Conservation (phyloP, 2,888 invertebrate genomes). For the Helicoverpa assulta region DNA sequence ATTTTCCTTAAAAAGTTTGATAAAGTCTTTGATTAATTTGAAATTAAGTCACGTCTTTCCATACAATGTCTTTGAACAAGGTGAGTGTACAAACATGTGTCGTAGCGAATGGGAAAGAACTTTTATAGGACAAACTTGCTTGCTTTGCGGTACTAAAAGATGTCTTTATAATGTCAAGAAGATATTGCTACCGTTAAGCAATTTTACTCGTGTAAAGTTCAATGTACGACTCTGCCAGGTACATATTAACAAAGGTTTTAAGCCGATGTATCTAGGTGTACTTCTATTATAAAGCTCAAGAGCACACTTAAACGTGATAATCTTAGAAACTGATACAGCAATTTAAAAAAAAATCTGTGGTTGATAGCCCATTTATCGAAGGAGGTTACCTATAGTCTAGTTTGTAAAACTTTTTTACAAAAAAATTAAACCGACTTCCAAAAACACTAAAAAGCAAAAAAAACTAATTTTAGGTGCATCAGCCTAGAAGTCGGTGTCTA, state of each 20-base stretch:
- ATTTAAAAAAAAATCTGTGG: too few species aligned
- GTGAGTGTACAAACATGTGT: slow-evolving; percentile 5
- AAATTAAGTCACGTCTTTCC: slow-evolving; percentile 42
- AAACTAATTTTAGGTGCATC: too few species aligned
- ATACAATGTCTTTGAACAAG: slow-evolving; percentile 2
- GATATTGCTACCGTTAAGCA: slow-evolving; percentile 12
- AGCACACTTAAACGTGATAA: too few species aligned
- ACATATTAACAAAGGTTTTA: too few species aligned
- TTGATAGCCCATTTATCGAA: too few species aligned
- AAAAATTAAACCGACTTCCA: too few species aligned
- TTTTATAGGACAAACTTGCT: slow-evolving; percentile 18
- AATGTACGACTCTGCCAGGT: neutral
- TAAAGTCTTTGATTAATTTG: slow-evolving; percentile 25
- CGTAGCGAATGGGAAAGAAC: slow-evolving; percentile 44
- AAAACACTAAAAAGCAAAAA: too few species aligned
- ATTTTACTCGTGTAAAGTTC: slow-evolving; percentile 25
- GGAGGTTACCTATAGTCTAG: too few species aligned
- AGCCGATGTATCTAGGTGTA: too few species aligned
- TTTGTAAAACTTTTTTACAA: too few species aligned
- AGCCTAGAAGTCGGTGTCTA: too few species aligned
- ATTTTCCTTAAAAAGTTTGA: slow-evolving; percentile 11
- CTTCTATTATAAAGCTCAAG: too few species aligned
- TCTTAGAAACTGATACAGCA: neutral
- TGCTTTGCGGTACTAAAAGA: slow-evolving; percentile 11
- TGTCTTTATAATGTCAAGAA: slow-evolving; percentile 28